Base-by-base conservation (phyloP, 2,888 invertebrate species). In the Ischnura elegans region DNA sequence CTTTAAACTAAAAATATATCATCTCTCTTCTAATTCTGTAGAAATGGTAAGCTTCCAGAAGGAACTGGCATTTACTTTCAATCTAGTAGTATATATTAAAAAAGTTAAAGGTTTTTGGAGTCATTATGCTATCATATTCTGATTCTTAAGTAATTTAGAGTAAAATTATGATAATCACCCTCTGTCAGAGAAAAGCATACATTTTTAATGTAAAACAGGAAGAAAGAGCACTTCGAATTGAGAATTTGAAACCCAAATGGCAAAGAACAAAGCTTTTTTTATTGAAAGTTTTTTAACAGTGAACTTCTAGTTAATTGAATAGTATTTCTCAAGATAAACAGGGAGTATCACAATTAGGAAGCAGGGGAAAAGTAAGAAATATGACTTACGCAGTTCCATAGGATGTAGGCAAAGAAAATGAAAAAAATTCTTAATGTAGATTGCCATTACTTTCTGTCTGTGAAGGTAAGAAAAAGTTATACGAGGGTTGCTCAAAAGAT, bases 401-500 rank as follows among this genome's bases (percentile, higher is more conserved):
- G 76, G 76, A 76, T 76, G 76, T 76, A 76, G 76, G 76, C 76
- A 76, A 76, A 76, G 76, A 76, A 76, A 76, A 76, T 76, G 76
- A 76, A 76, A 76, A 76, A 76, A 76, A 5, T 76, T 36, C 76
- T 76, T 76, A 76, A 76, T 76, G 76, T 76, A 76, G 76, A 76
- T 8, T 76, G 76, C 76, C 76, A 76, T 76, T 76, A 76, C 36
- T 76, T 29, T 76, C 76, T 76, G 76, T 76, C 76, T 76, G 76
- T 76, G 76, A 76, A 76, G 36, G 76, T 76, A 76, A 76, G 76
- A 76, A 29, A 76, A 76, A 36, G 76, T 76, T 76, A 76, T 76
- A 76, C 76, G 36, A 76, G 76, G 76, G 76, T 76, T 76, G 76
- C 76, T 76, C 25, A 29, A 36, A 36, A 76, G 36, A 76, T 76